Base-by-base conservation (phyloP, 1,140 invertebrate species). In the Camponotus floridanus region DNA sequence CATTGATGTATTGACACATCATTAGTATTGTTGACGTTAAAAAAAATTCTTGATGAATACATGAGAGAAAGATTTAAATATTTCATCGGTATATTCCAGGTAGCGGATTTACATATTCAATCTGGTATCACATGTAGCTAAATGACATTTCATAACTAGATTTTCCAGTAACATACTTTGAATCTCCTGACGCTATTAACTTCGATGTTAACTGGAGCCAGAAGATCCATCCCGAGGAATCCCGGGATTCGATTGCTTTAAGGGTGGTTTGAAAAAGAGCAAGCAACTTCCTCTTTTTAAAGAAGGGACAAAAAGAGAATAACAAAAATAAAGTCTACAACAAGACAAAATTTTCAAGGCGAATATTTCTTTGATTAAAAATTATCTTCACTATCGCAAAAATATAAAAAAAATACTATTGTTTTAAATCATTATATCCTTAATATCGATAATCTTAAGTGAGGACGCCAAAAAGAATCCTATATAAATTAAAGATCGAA, bases 191-290 rank as follows among this genome's bases (percentile, higher is more conserved):
- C 39, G 51, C 71, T 70, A 88, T 87, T 87, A 88, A 83, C 51
- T 65, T 39, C 36, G 45, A 59, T 83, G 85, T 81, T 87, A 87
- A 87, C 67, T 65, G 68, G 76, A 57, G 61, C 13, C 31, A 21
- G 15, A 11, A n/a, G 68, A 68, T 45, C 13, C 42, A 57, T n/a
- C n/a, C 48, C 26, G 62, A 70, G 74, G 64, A 33, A 87, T 85
- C 71, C 59, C 42, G 31, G 78, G 80, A 71, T 88, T 86, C 88
- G 74, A 89, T 86, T 79, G 87, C 80, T 89, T 76, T 65, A 67
- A 73, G 76, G 81, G 65, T 76, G 62, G 59, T 79, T 85, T 90
- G 70, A 85, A 81, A 83, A 80, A 86, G 85, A 61, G 33, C 76
- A 83, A 85, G 59, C 33, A 78, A 36, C n/a, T n/a, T 15, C 36